A percentile compares a stretch with the other conserved stretches of the same genome.
These are phyloP conservation scores for Odontamblyopus lacepedii DNA, from an alignment of 2,797 vertebrate species.

Conservation along the genomic window DNA sequence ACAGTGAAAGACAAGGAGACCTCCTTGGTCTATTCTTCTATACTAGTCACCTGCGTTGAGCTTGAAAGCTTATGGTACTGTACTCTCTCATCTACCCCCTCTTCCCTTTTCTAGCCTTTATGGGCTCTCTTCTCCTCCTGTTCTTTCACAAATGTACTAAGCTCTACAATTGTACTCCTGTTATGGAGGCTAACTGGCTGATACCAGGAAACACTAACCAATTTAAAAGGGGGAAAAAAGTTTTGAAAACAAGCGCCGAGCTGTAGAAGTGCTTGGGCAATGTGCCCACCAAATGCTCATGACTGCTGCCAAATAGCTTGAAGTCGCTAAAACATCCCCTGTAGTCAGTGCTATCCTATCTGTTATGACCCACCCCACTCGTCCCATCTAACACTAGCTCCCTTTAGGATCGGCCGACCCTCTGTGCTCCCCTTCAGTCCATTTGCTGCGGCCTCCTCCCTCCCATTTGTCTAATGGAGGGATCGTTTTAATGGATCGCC, in stretches of 20 bases:
- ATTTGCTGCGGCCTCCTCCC: constrained; percentile 64
- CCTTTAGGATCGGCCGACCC: constrained; percentile 59
- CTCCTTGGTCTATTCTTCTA: constrained; percentile 60
- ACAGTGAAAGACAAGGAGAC: constrained; percentile 31
- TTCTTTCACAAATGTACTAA: constrained; percentile 26
- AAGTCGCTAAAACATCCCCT: constrained; percentile 46
- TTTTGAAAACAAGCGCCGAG: constrained; percentile 12
- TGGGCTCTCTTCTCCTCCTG: constrained; percentile 17
- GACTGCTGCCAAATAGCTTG: constrained; percentile 38
- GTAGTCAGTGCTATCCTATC: constrained; percentile 54
- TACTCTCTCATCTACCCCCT: constrained; percentile 32
- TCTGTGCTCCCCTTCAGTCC: constrained; percentile 59
- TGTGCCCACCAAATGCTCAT: constrained; percentile 26
- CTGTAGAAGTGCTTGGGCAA: constrained; percentile 22
- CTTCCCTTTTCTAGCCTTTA: constrained; percentile 21
- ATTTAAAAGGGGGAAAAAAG: constrained; percentile 6
- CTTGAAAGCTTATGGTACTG: constrained; percentile 67
- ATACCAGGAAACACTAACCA: constrained; percentile 1
- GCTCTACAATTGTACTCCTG: constrained; percentile 8
- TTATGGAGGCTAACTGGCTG: constrained; percentile 17
- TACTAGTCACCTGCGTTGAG: constrained; percentile 64
- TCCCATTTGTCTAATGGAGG: constrained; percentile 71
- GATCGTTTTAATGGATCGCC: constrained; percentile 73
- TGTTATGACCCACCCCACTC: constrained; percentile 45
- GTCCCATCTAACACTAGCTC: constrained; percentile 39